These are phyloP conservation scores for Crypturellus tataupa DNA, from an alignment of 2,797 vertebrate species.

Conservation along the genomic window DNA sequence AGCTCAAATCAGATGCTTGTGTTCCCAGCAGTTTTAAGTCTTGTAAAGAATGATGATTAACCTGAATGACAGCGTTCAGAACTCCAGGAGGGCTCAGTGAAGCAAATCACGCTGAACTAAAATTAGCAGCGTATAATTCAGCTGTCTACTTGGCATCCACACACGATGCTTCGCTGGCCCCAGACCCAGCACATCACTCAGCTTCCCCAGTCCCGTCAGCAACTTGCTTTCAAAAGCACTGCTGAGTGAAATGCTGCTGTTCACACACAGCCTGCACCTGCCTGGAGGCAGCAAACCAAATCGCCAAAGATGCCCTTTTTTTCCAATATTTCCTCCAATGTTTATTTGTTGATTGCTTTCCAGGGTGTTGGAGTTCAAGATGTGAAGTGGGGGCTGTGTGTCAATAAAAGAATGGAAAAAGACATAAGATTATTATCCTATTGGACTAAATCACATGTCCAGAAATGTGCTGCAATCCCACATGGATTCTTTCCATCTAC, in stretches of 20 bases:
- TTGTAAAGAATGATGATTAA: slow-evolving; percentile 21
- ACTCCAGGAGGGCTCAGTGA: background rate
- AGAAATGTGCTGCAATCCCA: background rate
- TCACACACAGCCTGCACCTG: slow-evolving; percentile 28
- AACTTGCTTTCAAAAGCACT: slow-evolving; percentile 1
- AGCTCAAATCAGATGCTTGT: background rate
- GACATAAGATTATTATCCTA: background rate
- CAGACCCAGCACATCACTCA: slow-evolving; percentile 24
- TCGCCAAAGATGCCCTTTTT: background rate
- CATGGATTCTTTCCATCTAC: background rate
- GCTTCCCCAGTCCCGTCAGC: background rate
- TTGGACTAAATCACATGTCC: background rate
- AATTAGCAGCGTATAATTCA: slow-evolving; percentile 44
- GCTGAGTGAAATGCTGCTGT: slow-evolving; percentile 13
- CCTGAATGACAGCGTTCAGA: slow-evolving; percentile 1
- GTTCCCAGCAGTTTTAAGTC: slow-evolving; percentile 21
- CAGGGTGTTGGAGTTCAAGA: slow-evolving; percentile 16
- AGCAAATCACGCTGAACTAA: slow-evolving; percentile 43
- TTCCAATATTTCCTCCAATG: background rate
- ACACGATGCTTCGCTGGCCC: background rate
- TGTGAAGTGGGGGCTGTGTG: background rate
- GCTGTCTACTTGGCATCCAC: background rate
- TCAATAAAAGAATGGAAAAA: background rate
- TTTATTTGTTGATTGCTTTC: slow-evolving; percentile 18
- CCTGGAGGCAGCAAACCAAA: slow-evolving; percentile 17